Base-by-base conservation (phyloP, 2,888 invertebrate genomes). In the Macrophya alboannulata region DNA sequence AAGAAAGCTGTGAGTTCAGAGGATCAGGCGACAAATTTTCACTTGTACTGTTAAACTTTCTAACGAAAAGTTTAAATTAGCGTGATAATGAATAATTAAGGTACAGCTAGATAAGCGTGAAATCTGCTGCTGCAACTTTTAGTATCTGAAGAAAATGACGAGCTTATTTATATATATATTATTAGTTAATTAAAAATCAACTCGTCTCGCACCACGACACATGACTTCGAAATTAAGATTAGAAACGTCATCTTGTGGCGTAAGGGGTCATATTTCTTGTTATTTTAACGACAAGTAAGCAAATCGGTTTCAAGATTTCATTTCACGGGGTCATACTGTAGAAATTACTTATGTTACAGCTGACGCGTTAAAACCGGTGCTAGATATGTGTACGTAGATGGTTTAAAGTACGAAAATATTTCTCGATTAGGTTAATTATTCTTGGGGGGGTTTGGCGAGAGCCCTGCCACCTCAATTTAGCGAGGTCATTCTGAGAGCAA, bases 351-450 rank as follows among this genome's bases (percentile, higher is more conserved):
- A 10, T 21, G 74, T 74, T 45, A 74, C 43, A 74, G 45, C 21
- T 74, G 74, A 74, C 45, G 43, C 45, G 45, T 17, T 37, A 48
- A 31, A 55, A 31, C 55, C 25, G 31, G 31, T 31, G 31, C 31
- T 31, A 31, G 31, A 31, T 31, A 31, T n/a, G 17, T 17, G 17
- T 17, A 37, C 43, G 51, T 37, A 17, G 37, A 15, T 15, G 51
- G 51, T 81, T 59, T 31, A 62, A 25, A 62, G 62, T 81, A n/a
- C n/a, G 59, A 37, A 55, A 59, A 81, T 81, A 81, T 81, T 43
- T 81, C 21, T 62, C 59, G 43, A 62, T 62, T 59, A 40, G 62
- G 81, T 81, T 62, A 81, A 81, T 62, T 43, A 81, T 81, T 59
- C 62, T 81, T 17, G 43, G 43, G 81, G 43, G 81, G 59, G 40